phyloP scores from a whole-genome alignment of 1,140 invertebrate genomes.

The Euwallacea similis region DNA sequence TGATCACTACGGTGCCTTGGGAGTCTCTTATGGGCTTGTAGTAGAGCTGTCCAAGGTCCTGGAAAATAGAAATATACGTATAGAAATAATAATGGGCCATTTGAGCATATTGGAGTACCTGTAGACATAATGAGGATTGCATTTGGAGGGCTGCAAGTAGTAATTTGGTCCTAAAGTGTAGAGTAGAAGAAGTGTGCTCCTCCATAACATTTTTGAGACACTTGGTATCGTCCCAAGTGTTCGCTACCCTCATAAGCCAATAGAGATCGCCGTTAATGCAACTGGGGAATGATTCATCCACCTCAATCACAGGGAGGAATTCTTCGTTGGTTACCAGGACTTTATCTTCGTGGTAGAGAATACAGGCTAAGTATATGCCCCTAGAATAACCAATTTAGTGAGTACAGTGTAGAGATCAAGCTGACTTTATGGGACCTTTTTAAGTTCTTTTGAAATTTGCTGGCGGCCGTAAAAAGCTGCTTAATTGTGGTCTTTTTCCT shows the following conservation, averaged over 20 bases:
- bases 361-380: conserved; percentile 88
- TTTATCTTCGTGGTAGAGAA: conserved; percentile 93
- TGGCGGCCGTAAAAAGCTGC: conserved; percentile 89
- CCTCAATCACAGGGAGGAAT: conserved; percentile 92
- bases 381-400: conserved; percentile 56
- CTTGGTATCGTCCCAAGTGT: conserved; percentile 95
- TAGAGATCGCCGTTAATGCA: conserved; percentile 91
- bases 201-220: conserved; percentile 88
- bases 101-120: conserved; percentile 54
- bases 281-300: conserved; percentile 93
- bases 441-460: conserved; percentile 93
- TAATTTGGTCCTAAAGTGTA: conserved; percentile 89
- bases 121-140: conserved; percentile 86
- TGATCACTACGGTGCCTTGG: conserved; percentile 88
- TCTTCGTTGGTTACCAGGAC: conserved; percentile 95
- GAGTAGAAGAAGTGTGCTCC: conserved; percentile 84
- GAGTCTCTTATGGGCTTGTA: conserved; percentile 85
- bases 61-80: conserved; percentile 43
- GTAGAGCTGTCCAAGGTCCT: conserved; percentile 91
- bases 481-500: conserved; percentile 90
- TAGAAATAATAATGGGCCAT: too few relatives aligned
- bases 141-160: conserved; percentile 89
- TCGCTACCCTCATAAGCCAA: conserved; percentile 97
- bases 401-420: too few relatives aligned
- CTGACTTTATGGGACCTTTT: conserved; percentile 63